Evolutionary conservation across 1,140 invertebrate genomes (phyloP).

Genomic region (Calliopsis andreniformis): DNA sequence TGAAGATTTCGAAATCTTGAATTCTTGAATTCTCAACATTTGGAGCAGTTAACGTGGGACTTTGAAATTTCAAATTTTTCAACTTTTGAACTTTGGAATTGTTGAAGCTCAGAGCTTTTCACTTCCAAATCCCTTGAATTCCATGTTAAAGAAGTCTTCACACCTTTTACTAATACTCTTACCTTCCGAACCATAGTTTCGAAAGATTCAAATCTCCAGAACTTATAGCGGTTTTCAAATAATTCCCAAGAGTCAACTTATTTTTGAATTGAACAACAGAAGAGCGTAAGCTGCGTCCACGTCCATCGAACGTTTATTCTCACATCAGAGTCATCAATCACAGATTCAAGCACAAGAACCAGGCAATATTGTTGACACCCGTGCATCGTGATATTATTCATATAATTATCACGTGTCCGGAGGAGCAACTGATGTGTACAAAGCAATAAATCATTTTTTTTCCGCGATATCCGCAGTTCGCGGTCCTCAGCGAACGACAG

Average conservation of each 20-base stretch:
- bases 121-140: no score
- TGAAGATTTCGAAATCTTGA: no score
- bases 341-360: slow-evolving; percentile 26
- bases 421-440: slow-evolving; percentile 19
- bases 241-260: not conserved
- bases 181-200: no score
- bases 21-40: no score
- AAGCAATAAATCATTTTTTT: slow-evolving; percentile 46
- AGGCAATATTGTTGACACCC: slow-evolving; percentile 34
- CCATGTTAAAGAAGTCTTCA: no score
- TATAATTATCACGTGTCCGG: slow-evolving; percentile 33
- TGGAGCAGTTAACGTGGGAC: no score
- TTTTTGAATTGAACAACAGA: not conserved
- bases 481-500: slow-evolving; percentile 18
- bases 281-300: not conserved
- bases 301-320: slow-evolving; percentile 32
- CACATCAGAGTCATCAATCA: slow-evolving; percentile 30
- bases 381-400: slow-evolving; percentile 16
- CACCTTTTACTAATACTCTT: no score
- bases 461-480: not conserved
- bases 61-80: not conserved
- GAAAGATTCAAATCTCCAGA: not conserved
- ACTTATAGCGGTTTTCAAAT: not conserved
- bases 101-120: not conserved
- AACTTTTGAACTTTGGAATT: not conserved